Conservation (phyloP, 2,113 vertebrate species). For the Physeter macrocephalus region DNA sequence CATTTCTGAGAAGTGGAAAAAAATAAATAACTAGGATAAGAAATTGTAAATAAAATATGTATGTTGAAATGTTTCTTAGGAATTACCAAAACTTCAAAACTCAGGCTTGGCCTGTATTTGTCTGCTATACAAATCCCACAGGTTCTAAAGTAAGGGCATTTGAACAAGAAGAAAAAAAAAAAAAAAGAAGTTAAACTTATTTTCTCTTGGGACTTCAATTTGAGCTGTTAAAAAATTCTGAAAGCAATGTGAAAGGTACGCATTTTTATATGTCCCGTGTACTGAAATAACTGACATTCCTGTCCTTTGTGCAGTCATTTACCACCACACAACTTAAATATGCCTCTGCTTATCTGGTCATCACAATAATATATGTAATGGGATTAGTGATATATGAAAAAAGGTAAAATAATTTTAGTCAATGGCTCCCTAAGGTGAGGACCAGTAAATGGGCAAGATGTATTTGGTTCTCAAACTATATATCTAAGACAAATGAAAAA, state of each 20-base stretch:
- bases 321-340: background rate
- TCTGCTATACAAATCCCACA: background rate
- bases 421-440: background rate
- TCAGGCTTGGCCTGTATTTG: background rate
- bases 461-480: background rate
- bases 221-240: background rate
- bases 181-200: background rate
- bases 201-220: background rate
- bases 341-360: background rate
- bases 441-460: background rate
- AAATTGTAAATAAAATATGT: background rate
- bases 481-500: background rate
- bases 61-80: background rate
- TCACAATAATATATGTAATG: background rate
- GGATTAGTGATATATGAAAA: background rate
- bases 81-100: background rate
- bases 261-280: background rate
- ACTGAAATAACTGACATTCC: background rate
- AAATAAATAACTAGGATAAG: slow-evolving; percentile 40
- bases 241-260: background rate
- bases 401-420: background rate
- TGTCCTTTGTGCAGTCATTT: background rate
- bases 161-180: background rate
- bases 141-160: background rate
- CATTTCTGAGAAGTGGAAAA: slow-evolving; percentile 50